Conservation (phyloP, 1,140 invertebrate species). For the Anthonomus grandis region DNA sequence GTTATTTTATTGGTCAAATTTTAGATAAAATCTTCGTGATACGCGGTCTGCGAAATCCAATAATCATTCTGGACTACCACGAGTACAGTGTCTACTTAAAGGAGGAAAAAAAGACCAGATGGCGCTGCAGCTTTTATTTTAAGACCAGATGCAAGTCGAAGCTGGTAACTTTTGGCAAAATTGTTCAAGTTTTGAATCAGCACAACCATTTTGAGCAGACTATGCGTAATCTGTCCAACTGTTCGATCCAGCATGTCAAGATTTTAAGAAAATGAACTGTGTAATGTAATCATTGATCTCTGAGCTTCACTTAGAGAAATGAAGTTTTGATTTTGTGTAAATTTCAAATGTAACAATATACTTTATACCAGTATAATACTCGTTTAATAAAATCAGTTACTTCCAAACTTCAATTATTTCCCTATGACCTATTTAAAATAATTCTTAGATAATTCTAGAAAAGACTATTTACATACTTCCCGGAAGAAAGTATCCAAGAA, state of each 20-base stretch:
- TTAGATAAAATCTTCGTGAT: constrained; percentile 31
- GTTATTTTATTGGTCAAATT: too few relatives aligned
- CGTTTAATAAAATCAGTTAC: not conserved
- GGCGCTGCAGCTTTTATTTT: constrained; percentile 31
- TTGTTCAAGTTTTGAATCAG: constrained; percentile 22
- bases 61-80: constrained; percentile 32
- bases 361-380: too few relatives aligned
- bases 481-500: constrained; percentile 33
- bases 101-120: constrained; percentile 21
- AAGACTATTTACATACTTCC: constrained; percentile 29
- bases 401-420: too few relatives aligned
- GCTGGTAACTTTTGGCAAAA: constrained; percentile 31
- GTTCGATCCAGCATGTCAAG: constrained; percentile 21
- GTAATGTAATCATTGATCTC: too few relatives aligned
- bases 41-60: constrained; percentile 35
- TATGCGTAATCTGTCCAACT: constrained; percentile 12
- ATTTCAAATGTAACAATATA: too few relatives aligned
- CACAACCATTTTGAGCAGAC: constrained; percentile 31
- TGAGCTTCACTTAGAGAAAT: too few relatives aligned
- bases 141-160: constrained; percentile 38
- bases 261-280: too few relatives aligned
- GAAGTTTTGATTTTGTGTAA: too few relatives aligned
- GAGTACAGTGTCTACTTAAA: constrained; percentile 28
- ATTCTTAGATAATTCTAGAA: constrained; percentile 15
- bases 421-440: too few relatives aligned